These are phyloP conservation scores for Dromius quadrimaculatus DNA, from an alignment of 2,888 invertebrate species.

Conservation along the genomic window DNA sequence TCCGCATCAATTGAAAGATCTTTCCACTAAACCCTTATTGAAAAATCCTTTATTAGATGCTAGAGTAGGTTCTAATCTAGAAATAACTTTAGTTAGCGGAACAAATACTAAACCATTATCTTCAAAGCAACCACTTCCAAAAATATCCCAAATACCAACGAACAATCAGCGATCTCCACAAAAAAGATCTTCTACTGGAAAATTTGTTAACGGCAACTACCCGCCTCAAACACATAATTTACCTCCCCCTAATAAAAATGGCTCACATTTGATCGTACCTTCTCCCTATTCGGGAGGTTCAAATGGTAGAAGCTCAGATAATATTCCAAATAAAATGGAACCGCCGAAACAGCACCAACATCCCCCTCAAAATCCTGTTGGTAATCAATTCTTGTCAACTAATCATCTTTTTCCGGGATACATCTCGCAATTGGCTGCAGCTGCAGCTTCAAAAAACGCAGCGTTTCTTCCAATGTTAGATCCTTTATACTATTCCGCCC, in stretches of 20 bases:
- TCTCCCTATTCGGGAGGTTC: conserved; percentile 32
- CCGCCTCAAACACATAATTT: neutral
- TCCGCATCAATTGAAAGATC: conserved; percentile 48
- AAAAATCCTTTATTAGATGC: conserved; percentile 56
- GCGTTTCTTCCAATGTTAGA: conserved; percentile 64
- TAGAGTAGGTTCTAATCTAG: conserved; percentile 74
- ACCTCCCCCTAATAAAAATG: conserved; percentile 20
- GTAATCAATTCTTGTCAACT: conserved; percentile 54
- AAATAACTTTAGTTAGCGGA: conserved; percentile 74
- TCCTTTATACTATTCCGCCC: conserved; percentile 67
- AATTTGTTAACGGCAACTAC: conserved; percentile 58
- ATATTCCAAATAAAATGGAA: neutral
- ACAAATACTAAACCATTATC: conserved; percentile 41
- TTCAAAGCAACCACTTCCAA: conserved; percentile 55
- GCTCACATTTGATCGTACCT: conserved; percentile 49
- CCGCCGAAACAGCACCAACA: neutral
- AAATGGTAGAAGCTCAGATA: conserved; percentile 14
- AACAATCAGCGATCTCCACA: conserved; percentile 62
- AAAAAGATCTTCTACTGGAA: conserved; percentile 71
- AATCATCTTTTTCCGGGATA: conserved; percentile 60
- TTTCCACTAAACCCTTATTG: conserved; percentile 52
- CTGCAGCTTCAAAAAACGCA: conserved; percentile 49
- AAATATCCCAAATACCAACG: conserved; percentile 50
- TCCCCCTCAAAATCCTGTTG: conserved; percentile 53
- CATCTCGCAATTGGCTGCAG: conserved; percentile 55